Conservation (phyloP, 2,113 vertebrate genomes). For the Lepisosteus oculatus region DNA sequence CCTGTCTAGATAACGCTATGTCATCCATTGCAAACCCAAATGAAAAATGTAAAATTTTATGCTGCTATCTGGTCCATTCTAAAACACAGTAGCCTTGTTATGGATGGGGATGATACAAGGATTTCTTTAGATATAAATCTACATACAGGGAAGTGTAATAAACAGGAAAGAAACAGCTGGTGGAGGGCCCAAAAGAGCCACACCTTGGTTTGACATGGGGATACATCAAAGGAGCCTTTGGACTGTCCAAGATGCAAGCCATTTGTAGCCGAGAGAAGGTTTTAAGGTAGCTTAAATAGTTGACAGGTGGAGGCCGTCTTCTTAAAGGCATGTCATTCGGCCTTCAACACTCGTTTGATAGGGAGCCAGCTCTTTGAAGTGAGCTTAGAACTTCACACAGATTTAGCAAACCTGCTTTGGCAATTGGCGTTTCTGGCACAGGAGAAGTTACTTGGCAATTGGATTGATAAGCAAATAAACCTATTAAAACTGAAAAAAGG, state of each 20-base stretch:
- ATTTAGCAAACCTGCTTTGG: slow-evolving; percentile 19
- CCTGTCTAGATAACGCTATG: no score
- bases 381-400: slow-evolving; percentile 15
- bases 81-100: not conserved
- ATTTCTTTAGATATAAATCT: slow-evolving; percentile 35
- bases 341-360: slow-evolving; percentile 15
- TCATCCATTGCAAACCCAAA: no score
- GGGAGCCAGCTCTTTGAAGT: slow-evolving; percentile 25
- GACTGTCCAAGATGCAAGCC: slow-evolving; percentile 35
- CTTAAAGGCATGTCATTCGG: slow-evolving; percentile 7
- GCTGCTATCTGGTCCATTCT: no score
- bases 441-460: slow-evolving; percentile 11
- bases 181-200: slow-evolving; percentile 30
- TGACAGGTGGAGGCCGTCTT: slow-evolving; percentile 36
- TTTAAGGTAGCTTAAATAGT: slow-evolving; percentile 34
- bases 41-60: no score
- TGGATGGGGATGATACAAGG: slow-evolving; percentile 3
- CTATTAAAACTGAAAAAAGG: slow-evolving; percentile 19
- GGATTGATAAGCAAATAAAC: slow-evolving; percentile 12
- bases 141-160: slow-evolving; percentile 20
- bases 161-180: slow-evolving; percentile 7
- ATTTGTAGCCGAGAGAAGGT: slow-evolving; percentile 38
- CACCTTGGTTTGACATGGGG: slow-evolving; percentile 12
- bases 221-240: slow-evolving; percentile 45
- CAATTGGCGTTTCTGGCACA: slow-evolving; percentile 24